These are phyloP conservation scores for Caenorhabditis sp. DNA, from an alignment of 2,888 invertebrate species.

Conservation along the genomic window DNA sequence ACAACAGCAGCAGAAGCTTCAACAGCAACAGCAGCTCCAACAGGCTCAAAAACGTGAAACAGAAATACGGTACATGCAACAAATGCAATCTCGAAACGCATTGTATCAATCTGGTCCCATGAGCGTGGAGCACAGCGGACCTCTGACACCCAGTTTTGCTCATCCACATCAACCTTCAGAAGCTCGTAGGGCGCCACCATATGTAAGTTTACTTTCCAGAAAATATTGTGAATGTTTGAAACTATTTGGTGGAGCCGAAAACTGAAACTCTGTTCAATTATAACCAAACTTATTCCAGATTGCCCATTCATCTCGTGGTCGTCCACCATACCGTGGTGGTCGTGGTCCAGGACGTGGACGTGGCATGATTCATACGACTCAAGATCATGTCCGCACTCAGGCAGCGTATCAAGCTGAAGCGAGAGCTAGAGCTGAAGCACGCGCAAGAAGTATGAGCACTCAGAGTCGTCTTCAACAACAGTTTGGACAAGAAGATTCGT, in stretches of 20 bases:
- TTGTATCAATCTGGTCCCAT: not conserved
- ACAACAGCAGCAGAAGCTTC: not conserved
- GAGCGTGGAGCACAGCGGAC: not conserved
- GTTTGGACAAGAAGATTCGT: not conserved
- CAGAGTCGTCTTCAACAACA: not conserved
- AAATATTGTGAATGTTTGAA: too few relatives aligned
- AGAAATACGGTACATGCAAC: not conserved
- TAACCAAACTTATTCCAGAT: too few relatives aligned
- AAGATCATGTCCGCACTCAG: not conserved
- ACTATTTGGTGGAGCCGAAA: too few relatives aligned
- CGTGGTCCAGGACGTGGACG: not conserved
- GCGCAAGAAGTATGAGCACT: not conserved
- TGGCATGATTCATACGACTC: not conserved
- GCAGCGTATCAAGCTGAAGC: not conserved
- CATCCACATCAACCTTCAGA: not conserved
- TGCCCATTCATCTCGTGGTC: not conserved
- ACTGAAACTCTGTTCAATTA: not conserved
- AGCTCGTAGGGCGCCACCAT: not conserved
- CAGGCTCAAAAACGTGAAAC: not conserved
- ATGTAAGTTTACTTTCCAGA: not conserved
- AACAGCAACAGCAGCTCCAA: constrained; percentile 1
- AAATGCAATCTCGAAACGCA: not conserved
- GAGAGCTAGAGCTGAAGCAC: not conserved
- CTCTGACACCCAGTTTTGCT: not conserved
- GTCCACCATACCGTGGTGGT: not conserved